Evolutionary conservation across 2,888 invertebrate species (phyloP).

Genomic region (Camponotus fellah): DNA sequence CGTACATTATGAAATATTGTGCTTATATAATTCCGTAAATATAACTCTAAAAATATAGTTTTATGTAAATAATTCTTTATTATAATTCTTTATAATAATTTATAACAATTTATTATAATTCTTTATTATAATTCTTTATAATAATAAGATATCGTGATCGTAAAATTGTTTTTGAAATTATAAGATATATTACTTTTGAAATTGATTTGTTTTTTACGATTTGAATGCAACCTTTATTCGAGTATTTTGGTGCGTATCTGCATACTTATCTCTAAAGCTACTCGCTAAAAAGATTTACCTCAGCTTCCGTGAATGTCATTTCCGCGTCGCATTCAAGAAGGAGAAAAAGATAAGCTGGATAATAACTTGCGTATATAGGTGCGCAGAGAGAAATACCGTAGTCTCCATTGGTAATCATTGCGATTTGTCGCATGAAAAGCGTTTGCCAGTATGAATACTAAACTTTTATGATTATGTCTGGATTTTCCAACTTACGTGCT

Average conservation of each 20-base stretch:
- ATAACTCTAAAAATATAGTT: not conserved
- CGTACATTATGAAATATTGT: not conserved
- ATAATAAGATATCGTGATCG: not conserved
- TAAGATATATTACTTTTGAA: not conserved
- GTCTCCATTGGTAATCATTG: not conserved
- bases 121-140: not conserved
- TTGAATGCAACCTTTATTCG: not conserved
- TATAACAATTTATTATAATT: too few species aligned
- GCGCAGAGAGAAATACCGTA: not conserved
- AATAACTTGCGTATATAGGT: not conserved
- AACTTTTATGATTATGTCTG: constrained; percentile 17
- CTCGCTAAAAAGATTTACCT: not conserved
- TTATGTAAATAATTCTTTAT: constrained; percentile 4
- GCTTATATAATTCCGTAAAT: not conserved
- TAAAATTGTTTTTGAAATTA: not conserved
- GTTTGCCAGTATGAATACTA: not conserved
- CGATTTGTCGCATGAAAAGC: not conserved
- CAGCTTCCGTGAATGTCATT: not conserved
- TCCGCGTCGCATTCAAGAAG: not conserved
- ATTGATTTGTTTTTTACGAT: not conserved
- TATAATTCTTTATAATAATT: not conserved
- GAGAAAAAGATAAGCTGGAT: not conserved
- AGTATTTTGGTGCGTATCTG: not conserved
- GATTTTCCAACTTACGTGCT: not conserved
- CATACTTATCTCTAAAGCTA: not conserved